phyloP scores from a whole-genome alignment of 2,797 vertebrate genomes.

The Buphagus erythrorhynchus region DNA sequence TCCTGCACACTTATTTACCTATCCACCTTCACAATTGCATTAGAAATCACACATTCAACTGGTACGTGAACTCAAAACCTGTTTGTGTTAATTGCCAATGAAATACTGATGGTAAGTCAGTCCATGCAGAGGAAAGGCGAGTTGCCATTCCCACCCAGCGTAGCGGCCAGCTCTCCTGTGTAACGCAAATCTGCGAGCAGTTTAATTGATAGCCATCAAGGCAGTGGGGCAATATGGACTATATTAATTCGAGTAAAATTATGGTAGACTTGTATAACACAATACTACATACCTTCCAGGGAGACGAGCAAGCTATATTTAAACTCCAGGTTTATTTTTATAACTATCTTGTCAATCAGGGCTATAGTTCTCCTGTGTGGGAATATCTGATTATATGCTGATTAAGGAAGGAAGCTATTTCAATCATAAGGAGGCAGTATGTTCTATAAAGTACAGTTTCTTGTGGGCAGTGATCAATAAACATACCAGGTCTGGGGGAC shows the following conservation, averaged over 20 bases:
- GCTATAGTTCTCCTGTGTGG: constrained; percentile 69
- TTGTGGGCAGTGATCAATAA: constrained; percentile 24
- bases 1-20: neutral
- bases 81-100: constrained; percentile 6
- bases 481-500: neutral
- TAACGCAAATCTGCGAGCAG: constrained; percentile 5
- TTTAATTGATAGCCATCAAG: constrained; percentile 10
- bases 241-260: constrained; percentile 64
- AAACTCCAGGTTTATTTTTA: constrained; percentile 75
- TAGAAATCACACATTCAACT: constrained; percentile 39
- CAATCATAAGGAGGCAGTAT: constrained; percentile 52
- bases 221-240: constrained; percentile 17
- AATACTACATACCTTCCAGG: constrained; percentile 72
- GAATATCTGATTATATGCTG: constrained; percentile 64
- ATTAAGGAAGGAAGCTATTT: constrained; percentile 69
- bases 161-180: neutral
- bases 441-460: constrained; percentile 25
- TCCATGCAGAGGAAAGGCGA: neutral
- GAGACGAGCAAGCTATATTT: constrained; percentile 72
- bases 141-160: constrained; percentile 13
- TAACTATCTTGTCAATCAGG: constrained; percentile 74
- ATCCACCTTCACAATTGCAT: neutral
- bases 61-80: constrained; percentile 15
- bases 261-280: constrained; percentile 75
- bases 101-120: neutral